These are phyloP conservation scores for Trileptium ribeirensis DNA, from an alignment of 2,888 invertebrate species.

Conservation along the genomic window DNA sequence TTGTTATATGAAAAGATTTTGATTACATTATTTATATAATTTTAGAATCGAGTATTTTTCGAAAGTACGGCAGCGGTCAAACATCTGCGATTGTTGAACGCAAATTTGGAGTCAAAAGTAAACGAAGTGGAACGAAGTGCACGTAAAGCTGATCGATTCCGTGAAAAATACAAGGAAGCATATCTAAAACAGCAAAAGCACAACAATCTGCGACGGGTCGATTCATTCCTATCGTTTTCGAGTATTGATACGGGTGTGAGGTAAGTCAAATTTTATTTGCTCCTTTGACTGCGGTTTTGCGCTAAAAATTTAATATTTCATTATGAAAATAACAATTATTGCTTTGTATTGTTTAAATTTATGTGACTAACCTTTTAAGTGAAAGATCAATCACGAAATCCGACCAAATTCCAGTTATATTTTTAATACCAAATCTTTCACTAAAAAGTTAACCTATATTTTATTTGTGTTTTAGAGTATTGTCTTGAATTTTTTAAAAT, in stretches of 20 bases:
- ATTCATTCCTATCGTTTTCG: constrained; percentile 47
- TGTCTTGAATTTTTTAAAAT: no score
- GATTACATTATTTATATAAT: not conserved
- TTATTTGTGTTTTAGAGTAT: no score
- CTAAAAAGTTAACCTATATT: no score
- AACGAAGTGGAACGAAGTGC: constrained; percentile 74
- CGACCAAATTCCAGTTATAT: no score
- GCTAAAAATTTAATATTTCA: no score
- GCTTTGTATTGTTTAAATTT: no score
- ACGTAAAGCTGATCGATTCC: constrained; percentile 32
- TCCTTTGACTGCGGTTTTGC: no score
- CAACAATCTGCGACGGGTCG: constrained; percentile 65
- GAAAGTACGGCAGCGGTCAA: constrained; percentile 97
- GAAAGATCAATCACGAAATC: no score
- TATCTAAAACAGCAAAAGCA: not conserved
- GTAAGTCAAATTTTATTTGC: no score
- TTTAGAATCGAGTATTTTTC: constrained; percentile 89
- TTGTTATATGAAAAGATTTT: not conserved
- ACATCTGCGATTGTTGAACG: constrained; percentile 89
- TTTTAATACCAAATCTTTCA: no score
- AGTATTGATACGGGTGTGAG: constrained; percentile 11
- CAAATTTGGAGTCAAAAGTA: constrained; percentile 83
- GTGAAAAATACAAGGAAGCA: constrained; percentile 3
- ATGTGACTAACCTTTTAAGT: no score
- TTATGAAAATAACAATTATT: no score